These are phyloP conservation scores for Choloepus hoffmanni DNA, from an alignment of 2,113 vertebrate species.

Conservation along the genomic window DNA sequence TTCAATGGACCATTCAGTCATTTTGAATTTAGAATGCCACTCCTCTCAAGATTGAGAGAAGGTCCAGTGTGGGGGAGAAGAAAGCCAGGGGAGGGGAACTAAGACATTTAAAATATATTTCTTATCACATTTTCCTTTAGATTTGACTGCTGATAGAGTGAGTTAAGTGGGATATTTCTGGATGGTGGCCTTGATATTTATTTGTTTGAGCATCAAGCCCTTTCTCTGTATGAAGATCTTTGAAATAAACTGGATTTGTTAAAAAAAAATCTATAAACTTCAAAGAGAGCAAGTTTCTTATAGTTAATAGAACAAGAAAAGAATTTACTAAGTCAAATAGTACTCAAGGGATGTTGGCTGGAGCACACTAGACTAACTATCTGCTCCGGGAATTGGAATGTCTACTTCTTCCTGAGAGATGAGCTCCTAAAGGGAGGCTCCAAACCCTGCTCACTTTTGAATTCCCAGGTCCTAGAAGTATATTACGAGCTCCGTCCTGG, in stretches of 20 bases:
- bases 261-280: neutral
- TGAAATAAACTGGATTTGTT: conserved; percentile 81
- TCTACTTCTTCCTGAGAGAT: neutral
- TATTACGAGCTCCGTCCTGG: neutral
- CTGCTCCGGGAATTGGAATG: neutral
- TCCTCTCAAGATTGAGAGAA: neutral
- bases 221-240: conserved; percentile 76
- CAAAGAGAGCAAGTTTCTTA: neutral
- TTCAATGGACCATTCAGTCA: neutral
- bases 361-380: neutral
- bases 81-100: rapidly evolving
- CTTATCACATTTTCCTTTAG: neutral
- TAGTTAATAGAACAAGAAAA: neutral
- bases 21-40: neutral
- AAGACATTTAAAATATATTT: neutral
- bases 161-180: conserved; percentile 51
- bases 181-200: conserved; percentile 45
- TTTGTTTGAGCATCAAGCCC: neutral
- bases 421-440: neutral
- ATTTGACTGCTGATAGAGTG: neutral
- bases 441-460: neutral
- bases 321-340: neutral
- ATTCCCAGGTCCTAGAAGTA: neutral
- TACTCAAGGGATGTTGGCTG: neutral
- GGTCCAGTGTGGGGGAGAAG: no score